Conservation (phyloP, 2,797 vertebrate genomes). For the Prunella strophiata region DNA sequence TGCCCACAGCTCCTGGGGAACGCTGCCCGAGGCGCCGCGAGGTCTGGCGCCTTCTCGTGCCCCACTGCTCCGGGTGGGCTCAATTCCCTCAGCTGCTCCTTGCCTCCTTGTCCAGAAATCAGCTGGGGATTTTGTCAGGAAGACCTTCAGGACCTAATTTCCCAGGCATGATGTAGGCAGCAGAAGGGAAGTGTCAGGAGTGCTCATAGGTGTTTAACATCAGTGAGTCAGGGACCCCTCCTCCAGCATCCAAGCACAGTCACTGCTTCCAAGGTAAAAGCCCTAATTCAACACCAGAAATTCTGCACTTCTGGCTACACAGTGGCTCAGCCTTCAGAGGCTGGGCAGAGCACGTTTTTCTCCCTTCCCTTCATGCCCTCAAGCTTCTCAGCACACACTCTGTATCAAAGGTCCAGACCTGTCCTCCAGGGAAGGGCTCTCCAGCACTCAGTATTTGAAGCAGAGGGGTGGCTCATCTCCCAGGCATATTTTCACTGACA, state of each 20-base stretch:
- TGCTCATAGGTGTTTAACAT: background rate
- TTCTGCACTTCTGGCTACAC: background rate
- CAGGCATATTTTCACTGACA: background rate
- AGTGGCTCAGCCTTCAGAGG: background rate
- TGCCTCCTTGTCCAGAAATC: background rate
- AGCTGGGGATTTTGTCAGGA: background rate
- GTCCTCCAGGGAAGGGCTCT: background rate
- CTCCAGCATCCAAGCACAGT: background rate
- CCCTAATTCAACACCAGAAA: background rate
- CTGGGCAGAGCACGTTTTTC: background rate
- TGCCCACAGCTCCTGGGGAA: slow-evolving; percentile 17
- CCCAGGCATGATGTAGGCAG: background rate
- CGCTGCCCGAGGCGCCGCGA: background rate
- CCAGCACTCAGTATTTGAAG: background rate
- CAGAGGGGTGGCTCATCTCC: background rate
- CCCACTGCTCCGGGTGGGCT: background rate
- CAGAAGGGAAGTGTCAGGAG: background rate
- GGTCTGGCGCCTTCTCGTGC: background rate
- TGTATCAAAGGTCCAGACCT: background rate
- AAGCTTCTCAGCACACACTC: background rate
- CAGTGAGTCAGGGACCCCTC: background rate
- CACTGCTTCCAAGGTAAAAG: background rate
- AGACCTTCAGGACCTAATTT: background rate
- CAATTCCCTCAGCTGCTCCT: background rate
- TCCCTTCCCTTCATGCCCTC: background rate